phyloP scores from a whole-genome alignment of 2,113 vertebrate genomes.

The Cettia cetti region DNA sequence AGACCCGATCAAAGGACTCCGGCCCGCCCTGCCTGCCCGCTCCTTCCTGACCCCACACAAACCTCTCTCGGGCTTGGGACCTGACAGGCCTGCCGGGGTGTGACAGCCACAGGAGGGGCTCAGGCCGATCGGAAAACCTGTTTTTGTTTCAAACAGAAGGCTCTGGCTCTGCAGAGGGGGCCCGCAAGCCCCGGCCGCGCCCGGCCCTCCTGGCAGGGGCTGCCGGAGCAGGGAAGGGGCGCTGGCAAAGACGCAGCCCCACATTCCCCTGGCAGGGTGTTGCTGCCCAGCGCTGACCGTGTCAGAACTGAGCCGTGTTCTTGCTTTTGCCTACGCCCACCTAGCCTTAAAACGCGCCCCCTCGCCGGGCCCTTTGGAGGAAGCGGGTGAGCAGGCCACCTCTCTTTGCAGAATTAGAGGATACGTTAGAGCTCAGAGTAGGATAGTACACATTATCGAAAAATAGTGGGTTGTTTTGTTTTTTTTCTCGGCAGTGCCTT shows the following conservation, averaged over 20 bases:
- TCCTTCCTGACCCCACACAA: neutral
- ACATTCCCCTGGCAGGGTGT: rapidly evolving
- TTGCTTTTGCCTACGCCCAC: neutral
- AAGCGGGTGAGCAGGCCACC: neutral
- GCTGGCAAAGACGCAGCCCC: neutral
- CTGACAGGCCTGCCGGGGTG: neutral
- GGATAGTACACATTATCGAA: rapidly evolving
- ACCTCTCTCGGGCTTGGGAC: neutral
- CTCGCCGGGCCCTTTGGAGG: neutral
- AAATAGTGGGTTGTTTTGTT: neutral
- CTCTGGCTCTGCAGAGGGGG: neutral
- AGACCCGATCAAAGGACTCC: neutral
- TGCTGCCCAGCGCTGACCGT: neutral
- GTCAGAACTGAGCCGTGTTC: neutral
- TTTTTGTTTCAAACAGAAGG: neutral
- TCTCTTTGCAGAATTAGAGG: neutral
- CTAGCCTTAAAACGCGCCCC: neutral
- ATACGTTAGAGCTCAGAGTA: neutral
- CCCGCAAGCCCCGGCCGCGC: neutral
- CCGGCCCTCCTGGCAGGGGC: neutral
- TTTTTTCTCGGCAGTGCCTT: neutral
- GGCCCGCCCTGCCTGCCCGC: neutral
- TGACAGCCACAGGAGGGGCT: neutral
- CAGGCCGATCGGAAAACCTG: neutral
- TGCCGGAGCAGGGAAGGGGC: too few relatives aligned